Percentiles rank a stretch among this genome's conserved stretches.
Evolutionary conservation across 1,140 invertebrate genomes (phyloP).

Genomic region (Temnothorax longispinosus): DNA sequence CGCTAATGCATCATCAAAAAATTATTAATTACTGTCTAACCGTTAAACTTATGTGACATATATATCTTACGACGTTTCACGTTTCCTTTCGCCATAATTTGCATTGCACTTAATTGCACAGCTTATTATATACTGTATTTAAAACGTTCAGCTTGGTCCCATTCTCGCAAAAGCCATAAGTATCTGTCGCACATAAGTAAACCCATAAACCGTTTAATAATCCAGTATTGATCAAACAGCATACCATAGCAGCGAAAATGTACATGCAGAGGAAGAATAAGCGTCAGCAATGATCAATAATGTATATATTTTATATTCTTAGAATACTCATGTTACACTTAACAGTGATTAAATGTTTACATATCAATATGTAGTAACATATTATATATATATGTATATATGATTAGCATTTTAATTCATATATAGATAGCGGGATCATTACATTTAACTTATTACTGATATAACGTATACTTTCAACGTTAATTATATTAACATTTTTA

Average conservation of each 20-base stretch:
- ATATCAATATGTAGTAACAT: background rate
- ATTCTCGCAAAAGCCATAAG: background rate
- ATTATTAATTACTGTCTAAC: background rate
- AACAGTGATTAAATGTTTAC: slow-evolving; percentile 50
- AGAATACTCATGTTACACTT: slow-evolving; percentile 44
- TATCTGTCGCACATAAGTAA: background rate
- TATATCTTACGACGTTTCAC: slow-evolving; percentile 44
- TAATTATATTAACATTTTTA: slow-evolving; percentile 19
- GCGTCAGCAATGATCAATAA: slow-evolving; percentile 23
- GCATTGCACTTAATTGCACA: background rate
- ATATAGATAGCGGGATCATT: background rate
- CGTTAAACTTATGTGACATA: slow-evolving; percentile 30
- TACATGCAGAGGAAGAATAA: slow-evolving; percentile 2
- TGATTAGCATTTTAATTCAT: slow-evolving; percentile 2
- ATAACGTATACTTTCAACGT: slow-evolving; percentile 26
- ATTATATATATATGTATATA: slow-evolving; percentile 6
- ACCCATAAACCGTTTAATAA: background rate
- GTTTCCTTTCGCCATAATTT: slow-evolving; percentile 5
- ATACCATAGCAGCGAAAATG: slow-evolving; percentile 38
- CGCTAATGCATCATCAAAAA: slow-evolving; percentile 30
- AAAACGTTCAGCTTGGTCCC: background rate
- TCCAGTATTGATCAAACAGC: slow-evolving; percentile 66
- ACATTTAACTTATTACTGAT: slow-evolving; percentile 17
- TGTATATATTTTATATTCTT: slow-evolving; percentile 59
- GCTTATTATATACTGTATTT: background rate